Base-by-base conservation (phyloP, 2,888 invertebrate species). In the Mimachlamys varia region DNA sequence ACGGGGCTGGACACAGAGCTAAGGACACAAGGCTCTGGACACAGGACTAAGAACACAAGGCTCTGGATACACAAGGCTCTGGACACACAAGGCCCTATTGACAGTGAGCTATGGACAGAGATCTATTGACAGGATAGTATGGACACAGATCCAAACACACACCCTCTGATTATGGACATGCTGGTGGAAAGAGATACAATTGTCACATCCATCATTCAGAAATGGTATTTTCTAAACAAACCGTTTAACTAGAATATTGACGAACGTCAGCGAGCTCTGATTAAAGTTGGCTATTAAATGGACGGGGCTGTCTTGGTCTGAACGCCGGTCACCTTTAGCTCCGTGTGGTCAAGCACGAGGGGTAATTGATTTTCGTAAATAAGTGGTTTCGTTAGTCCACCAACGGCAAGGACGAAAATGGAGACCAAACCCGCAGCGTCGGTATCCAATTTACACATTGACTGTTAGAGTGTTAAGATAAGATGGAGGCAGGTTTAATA, bases 261-360 rank as follows among this genome's bases (percentile, higher is more conserved):
- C 76, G 33, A 33, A 76, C 76, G 76, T 76, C 76, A 76, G 76
- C 76, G 76, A 76, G 76, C 76, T 76, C 76, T 76, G 76, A 76
- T 76, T 76, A 76, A 76, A 76, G 33, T 33, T 27, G 33, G 76
- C 76, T 76, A 76, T 76, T 76, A 76, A 76, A 76, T 76, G 76
- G 33, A 76, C 76, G 27, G 76, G 33, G 33, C 76, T 76, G 76
- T 76, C 76, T 15, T 76, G 27, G 33, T 13, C 33, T 33, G 76
- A 76, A 76, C 76, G 76, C 76, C 27, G 76, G 76, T 76, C 76
- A 76, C 22, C 76, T 33, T 33, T 33, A 76, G 76, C 76, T 27
- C 15, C 76, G 0, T 76, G 76, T 76, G 76, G 76, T 76, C 76
- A 76, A 76, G 76, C 76, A 33, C 76, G 76, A 27, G 33, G 13